These are phyloP conservation scores for Neotragus pygmaeus DNA, from an alignment of 2,113 vertebrate genomes.

Conservation along the genomic window DNA sequence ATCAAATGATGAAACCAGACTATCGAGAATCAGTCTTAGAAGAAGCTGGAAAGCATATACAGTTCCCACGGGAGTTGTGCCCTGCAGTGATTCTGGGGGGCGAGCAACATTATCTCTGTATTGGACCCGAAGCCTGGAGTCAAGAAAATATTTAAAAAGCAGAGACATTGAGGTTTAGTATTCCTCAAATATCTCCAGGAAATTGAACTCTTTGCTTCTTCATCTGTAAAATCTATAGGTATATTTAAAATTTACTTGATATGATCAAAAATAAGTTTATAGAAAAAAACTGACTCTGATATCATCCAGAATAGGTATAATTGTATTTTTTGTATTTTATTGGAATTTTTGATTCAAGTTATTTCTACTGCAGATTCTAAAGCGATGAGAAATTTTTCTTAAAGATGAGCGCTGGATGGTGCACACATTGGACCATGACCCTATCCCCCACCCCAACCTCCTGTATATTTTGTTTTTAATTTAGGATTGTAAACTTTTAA, in stretches of 20 bases:
- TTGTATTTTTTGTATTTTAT: neutral
- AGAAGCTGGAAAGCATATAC: neutral
- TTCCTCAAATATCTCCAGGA: neutral
- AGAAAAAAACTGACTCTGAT: neutral
- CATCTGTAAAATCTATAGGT: neutral
- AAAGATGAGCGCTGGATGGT: neutral
- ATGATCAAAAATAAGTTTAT: neutral
- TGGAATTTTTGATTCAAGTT: neutral
- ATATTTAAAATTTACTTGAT: neutral
- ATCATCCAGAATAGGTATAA: neutral
- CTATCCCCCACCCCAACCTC: fast-evolving
- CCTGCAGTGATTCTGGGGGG: neutral
- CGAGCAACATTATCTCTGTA: neutral
- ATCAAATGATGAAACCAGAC: neutral
- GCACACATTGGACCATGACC: neutral
- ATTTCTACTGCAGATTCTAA: conserved; percentile 7
- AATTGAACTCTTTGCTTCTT: neutral
- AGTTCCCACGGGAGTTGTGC: neutral
- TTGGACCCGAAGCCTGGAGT: neutral
- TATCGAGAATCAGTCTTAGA: neutral
- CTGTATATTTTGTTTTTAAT: neutral
- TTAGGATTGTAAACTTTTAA: neutral
- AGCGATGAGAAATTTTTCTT: neutral
- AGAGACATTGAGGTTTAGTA: neutral
- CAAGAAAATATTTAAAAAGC: conserved; percentile 28